Evolutionary conservation across 2,888 invertebrate genomes (phyloP).

Genomic region (Yponomeuta sedellus): DNA sequence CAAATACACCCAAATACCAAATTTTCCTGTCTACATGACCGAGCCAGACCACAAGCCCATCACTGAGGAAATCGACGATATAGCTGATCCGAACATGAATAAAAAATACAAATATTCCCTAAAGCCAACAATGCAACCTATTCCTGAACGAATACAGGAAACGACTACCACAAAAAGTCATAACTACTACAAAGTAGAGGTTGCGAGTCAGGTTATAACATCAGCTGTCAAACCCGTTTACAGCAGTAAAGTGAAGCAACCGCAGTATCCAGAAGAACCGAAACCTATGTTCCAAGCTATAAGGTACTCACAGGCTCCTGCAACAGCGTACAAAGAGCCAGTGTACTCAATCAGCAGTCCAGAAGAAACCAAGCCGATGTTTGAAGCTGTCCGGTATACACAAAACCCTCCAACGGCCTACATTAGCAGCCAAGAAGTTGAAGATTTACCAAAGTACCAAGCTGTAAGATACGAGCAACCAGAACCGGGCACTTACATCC

Average conservation of each 20-base stretch:
- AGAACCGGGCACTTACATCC: slow-evolving; percentile 25
- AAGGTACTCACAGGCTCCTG: background rate
- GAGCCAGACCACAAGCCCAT: slow-evolving; percentile 57
- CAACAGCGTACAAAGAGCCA: background rate
- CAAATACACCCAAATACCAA: slow-evolving; percentile 35
- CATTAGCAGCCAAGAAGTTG: slow-evolving; percentile 28
- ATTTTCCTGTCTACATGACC: slow-evolving; percentile 39
- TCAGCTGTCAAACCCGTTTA: slow-evolving; percentile 29
- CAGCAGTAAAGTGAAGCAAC: slow-evolving; percentile 23
- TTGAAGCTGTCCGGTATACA: background rate
- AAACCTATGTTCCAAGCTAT: slow-evolving; percentile 1
- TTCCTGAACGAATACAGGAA: slow-evolving; percentile 17
- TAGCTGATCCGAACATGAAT: slow-evolving; percentile 48
- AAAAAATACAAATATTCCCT: slow-evolving; percentile 16
- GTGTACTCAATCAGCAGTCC: background rate
- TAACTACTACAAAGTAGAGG: slow-evolving; percentile 53
- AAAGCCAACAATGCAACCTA: background rate
- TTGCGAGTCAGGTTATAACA: slow-evolving; percentile 41
- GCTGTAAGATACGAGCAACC: slow-evolving; percentile 26
- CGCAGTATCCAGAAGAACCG: slow-evolving; percentile 21
- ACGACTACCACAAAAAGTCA: slow-evolving; percentile 44
- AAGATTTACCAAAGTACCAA: slow-evolving; percentile 32
- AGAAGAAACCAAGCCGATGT: background rate
- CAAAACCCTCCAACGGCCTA: slow-evolving; percentile 6
- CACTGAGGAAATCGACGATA: slow-evolving; percentile 59